Percentiles rank a stretch among this genome's conserved stretches.
These are phyloP conservation scores for Odontocerum albicorne DNA, from an alignment of 2,888 invertebrate genomes.

Conservation along the genomic window DNA sequence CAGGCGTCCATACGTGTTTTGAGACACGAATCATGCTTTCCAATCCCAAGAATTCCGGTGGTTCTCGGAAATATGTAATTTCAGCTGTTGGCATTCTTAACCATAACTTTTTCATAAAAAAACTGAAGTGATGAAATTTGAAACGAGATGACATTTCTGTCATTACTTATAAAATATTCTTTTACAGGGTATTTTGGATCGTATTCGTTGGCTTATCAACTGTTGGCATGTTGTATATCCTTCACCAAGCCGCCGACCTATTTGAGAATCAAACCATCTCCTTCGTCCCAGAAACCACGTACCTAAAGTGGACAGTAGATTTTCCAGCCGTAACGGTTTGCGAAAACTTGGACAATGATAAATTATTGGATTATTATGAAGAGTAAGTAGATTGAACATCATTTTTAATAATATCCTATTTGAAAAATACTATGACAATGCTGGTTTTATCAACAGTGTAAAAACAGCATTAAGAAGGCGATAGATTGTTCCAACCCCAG, in stretches of 20 bases:
- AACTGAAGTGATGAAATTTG: too few species aligned
- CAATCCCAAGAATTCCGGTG: too few species aligned
- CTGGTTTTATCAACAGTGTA: too few species aligned
- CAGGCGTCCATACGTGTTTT: too few species aligned
- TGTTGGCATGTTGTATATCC: conserved; percentile 49
- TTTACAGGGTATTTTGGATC: conserved; percentile 60
- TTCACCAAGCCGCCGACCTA: conserved; percentile 55
- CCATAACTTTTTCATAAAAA: background rate
- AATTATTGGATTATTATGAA: conserved; percentile 43
- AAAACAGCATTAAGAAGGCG: too few species aligned
- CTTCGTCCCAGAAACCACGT: conserved; percentile 58
- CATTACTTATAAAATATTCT: too few species aligned
- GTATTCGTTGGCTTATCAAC: conserved; percentile 50
- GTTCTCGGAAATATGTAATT: too few species aligned
- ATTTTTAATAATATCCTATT: too few species aligned
- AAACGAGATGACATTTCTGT: too few species aligned
- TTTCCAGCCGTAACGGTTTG: conserved; percentile 65
- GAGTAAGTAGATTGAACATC: conserved; percentile 39
- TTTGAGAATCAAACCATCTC: conserved; percentile 54
- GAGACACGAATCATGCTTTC: too few species aligned
- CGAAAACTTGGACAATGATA: conserved; percentile 48
- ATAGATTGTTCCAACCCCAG: too few species aligned
- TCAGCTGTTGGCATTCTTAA: background rate
- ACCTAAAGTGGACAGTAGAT: conserved; percentile 62
- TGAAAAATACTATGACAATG: too few species aligned